Base-by-base conservation (phyloP, 2,888 invertebrate species). In the Desoria tigrina region DNA sequence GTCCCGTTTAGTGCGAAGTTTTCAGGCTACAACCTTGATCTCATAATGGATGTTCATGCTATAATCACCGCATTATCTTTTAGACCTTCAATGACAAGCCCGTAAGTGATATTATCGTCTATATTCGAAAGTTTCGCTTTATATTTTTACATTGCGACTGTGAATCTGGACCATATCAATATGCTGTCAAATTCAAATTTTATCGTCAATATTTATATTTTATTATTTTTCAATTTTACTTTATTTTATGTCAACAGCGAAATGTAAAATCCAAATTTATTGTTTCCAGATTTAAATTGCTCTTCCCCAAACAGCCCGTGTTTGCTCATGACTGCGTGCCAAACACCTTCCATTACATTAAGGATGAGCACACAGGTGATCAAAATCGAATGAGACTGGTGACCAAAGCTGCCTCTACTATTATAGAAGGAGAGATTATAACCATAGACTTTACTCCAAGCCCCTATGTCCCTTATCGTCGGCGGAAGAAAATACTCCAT, bases 251-350 rank as follows among this genome's bases (percentile, higher is more conserved):
- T 24, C 11, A n/a, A 2, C n/a, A n/a, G n/a, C n/a, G n/a, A n/a
- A n/a, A n/a, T n/a, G n/a, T n/a, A 37, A 32, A 21, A 7, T n/a
- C n/a, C 1, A 37, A 3, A 21, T 18, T n/a, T 56, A 39, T 28
- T 45, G 49, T 58, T 56, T 63, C 14, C 21, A 74, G 73, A 11
- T 74, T 63, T 51, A 75, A 75, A 67, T 61, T 71, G 49, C 53
- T 75, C 24, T 72, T 72, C 45, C 45, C 55, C 11, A 71, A 67
- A 42, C 72, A 72, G 61, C 60, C 66, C n/a, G 42, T 66, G 11
- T 75, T 75, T 63, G 68, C 68, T 45, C 75, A 75, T 23, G 66
- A 67, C 61, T 75, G 75, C 61, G 62, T 74, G 42, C 75, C 75
- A n/a, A 75, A 75, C 57, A 74, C 75, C n/a, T 53, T 75, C 42